Conservation (phyloP, 1,140 invertebrate species). For the Rhynchophorus ferrugineus region DNA sequence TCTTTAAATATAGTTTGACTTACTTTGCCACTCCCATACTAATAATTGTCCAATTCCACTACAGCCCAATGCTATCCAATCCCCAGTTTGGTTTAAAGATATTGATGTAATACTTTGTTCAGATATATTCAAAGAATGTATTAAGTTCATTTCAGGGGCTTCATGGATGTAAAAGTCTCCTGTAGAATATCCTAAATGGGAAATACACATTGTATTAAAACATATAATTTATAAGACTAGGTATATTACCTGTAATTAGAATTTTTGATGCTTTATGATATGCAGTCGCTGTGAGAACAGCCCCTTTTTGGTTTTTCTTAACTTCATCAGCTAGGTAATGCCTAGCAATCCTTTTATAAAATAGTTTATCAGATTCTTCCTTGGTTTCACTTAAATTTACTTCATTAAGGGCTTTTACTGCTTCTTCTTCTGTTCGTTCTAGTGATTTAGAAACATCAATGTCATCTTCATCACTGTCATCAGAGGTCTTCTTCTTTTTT, state of each 20-base stretch:
- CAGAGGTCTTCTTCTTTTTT: slow-evolving; percentile 33
- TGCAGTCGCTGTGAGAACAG: slow-evolving; percentile 63
- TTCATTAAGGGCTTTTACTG: slow-evolving; percentile 44
- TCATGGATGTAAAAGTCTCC: slow-evolving; percentile 87
- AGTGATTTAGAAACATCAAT: slow-evolving; percentile 42
- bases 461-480: slow-evolving; percentile 51
- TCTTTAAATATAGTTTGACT: no score
- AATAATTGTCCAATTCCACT: slow-evolving; percentile 78
- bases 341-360: slow-evolving; percentile 59
- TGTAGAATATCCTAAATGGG: slow-evolving; percentile 58
- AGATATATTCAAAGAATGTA: slow-evolving; percentile 83
- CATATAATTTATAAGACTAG: neutral
- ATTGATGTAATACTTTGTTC: slow-evolving; percentile 74
- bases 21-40: slow-evolving; percentile 98
- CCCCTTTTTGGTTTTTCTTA: slow-evolving; percentile 51
- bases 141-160: slow-evolving; percentile 84
- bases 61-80: slow-evolving; percentile 92
- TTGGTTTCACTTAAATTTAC: slow-evolving; percentile 41
- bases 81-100: slow-evolving; percentile 75
- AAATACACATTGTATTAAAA: neutral
- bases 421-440: slow-evolving; percentile 45
- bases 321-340: slow-evolving; percentile 67
- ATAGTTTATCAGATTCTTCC: slow-evolving; percentile 47
- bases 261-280: slow-evolving; percentile 74
- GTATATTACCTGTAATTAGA: slow-evolving; percentile 56